Evolutionary conservation across 2,888 invertebrate species (phyloP).

Genomic region (Sarcophaga carnaria): DNA sequence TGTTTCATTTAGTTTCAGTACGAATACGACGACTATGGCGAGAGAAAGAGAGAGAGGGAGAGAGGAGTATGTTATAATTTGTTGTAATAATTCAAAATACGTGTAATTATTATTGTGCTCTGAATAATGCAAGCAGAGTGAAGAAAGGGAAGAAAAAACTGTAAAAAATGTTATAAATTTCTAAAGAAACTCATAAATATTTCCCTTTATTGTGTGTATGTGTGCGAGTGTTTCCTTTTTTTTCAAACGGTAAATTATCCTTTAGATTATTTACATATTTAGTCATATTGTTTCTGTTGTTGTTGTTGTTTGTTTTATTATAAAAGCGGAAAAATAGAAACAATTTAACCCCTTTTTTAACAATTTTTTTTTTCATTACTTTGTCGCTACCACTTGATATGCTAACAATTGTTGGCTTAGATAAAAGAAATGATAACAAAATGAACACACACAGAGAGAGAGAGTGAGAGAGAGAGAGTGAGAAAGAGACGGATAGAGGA

Average conservation of each 20-base stretch:
- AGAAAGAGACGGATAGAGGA: background rate
- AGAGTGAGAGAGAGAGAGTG: too few relatives aligned
- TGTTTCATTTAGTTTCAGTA: background rate
- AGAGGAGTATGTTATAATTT: background rate
- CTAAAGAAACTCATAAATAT: slow-evolving; percentile 66
- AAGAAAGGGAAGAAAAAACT: background rate
- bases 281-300: slow-evolving; percentile 22
- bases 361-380: background rate
- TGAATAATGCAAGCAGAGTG: background rate
- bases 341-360: slow-evolving; percentile 59
- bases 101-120: slow-evolving; percentile 55
- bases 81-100: slow-evolving; percentile 53
- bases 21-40: too few relatives aligned
- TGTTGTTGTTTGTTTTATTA: slow-evolving; percentile 11
- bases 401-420: background rate
- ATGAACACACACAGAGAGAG: background rate
- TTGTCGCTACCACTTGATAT: background rate
- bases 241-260: slow-evolving; percentile 12
- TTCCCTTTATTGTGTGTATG: background rate
- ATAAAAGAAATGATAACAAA: background rate
- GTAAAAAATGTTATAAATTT: slow-evolving; percentile 25
- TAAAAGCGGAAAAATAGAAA: slow-evolving; percentile 63
- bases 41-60: too few relatives aligned
- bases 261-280: slow-evolving; percentile 46
- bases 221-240: background rate